These are phyloP conservation scores for Arrhopalites spinosus DNA, from an alignment of 2,888 invertebrate species.

Conservation along the genomic window DNA sequence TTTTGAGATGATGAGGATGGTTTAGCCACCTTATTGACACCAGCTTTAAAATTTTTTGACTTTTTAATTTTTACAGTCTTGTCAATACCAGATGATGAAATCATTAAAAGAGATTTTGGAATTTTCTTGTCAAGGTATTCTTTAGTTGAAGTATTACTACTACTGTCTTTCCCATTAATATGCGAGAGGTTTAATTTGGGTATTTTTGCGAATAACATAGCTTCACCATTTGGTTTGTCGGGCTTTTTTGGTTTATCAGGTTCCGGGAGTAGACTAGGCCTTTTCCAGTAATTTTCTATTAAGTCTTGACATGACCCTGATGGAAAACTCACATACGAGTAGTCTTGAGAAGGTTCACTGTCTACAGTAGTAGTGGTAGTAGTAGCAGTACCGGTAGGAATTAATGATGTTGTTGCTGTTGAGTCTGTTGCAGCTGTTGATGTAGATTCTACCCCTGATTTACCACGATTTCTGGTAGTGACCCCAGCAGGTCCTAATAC, in stretches of 20 bases:
- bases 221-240: conserved; percentile 28
- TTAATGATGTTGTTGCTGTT: not conserved
- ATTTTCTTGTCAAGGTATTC: conserved; percentile 2
- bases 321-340: conserved; percentile 47
- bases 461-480: conserved; percentile 28
- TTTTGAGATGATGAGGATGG: not conserved
- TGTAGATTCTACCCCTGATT: conserved; percentile 11
- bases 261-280: conserved; percentile 45
- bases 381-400: not conserved
- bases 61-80: conserved; percentile 36
- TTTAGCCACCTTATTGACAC: conserved; percentile 7
- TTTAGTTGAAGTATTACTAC: conserved; percentile 19
- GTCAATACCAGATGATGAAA: conserved; percentile 14
- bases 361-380: not conserved
- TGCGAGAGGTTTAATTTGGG: not conserved
- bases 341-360: conserved; percentile 43
- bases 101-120: conserved; percentile 7
- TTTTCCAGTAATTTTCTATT: conserved; percentile 58
- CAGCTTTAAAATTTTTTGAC: conserved; percentile 27
- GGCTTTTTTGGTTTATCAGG: conserved; percentile 14
- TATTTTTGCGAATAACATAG: conserved; percentile 38
- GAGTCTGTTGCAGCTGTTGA: not conserved
- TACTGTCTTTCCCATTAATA: conserved; percentile 5
- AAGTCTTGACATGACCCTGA: too few species aligned
- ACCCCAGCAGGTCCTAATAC: conserved; percentile 7